Conservation (phyloP, 2,888 invertebrate species). For the Hofmannophila pseudospretella region DNA sequence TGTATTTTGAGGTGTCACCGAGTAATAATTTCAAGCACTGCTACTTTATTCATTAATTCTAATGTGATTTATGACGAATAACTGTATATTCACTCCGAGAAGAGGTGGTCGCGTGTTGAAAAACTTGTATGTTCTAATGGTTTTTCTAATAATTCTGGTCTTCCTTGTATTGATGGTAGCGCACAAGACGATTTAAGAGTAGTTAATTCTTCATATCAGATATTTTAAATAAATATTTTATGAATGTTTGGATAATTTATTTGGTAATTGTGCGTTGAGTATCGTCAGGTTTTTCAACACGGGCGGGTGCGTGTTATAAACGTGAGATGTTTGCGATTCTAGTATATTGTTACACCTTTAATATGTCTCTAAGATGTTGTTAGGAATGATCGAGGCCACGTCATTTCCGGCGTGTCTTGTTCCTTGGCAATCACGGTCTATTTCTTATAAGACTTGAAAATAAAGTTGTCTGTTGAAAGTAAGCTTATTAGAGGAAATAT, state of each 20-base stretch:
- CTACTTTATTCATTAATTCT: conserved; percentile 52
- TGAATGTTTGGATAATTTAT: conserved; percentile 32
- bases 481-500: conserved; percentile 41
- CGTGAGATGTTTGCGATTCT: conserved; percentile 16
- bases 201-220: conserved; percentile 67
- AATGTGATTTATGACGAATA: conserved; percentile 53
- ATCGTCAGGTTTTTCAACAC: conserved; percentile 56
- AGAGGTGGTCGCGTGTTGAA: conserved; percentile 45
- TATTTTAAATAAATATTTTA: conserved; percentile 50
- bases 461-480: conserved; percentile 65
- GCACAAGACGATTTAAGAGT: conserved; percentile 65
- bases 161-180: conserved; percentile 67
- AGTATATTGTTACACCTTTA: conserved; percentile 49
- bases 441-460: conserved; percentile 49
- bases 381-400: conserved; percentile 30
- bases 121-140: conserved; percentile 48
- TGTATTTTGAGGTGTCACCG: conserved; percentile 63
- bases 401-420: conserved; percentile 18
- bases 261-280: conserved; percentile 34
- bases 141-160: conserved; percentile 51
- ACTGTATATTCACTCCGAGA: conserved; percentile 36
- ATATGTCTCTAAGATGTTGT: conserved; percentile 56
- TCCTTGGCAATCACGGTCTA: conserved; percentile 35
- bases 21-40: conserved; percentile 58
- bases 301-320: conserved; percentile 16